Evolutionary conservation across 2,888 invertebrate species (phyloP).

Genomic region (Euzetes globulus): DNA sequence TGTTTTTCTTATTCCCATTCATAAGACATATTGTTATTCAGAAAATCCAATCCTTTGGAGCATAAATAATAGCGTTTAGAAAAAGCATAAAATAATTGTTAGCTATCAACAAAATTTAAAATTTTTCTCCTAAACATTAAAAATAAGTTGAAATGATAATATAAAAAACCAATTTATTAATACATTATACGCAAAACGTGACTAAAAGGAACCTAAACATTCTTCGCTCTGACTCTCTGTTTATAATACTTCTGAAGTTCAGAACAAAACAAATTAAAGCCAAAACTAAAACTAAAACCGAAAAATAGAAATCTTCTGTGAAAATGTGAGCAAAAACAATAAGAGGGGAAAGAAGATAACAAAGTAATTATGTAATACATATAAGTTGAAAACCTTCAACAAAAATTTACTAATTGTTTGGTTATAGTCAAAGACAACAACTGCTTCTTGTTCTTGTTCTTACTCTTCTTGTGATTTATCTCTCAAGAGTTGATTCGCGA

Average conservation of each 20-base stretch:
- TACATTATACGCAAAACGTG: background rate
- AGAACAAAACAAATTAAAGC: too few relatives aligned
- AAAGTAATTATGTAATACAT: too few relatives aligned
- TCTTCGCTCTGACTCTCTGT: too few relatives aligned
- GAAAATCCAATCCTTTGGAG: background rate
- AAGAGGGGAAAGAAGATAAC: too few relatives aligned
- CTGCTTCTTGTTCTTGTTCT: background rate
- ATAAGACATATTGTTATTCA: background rate
- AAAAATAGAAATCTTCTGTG: too few relatives aligned
- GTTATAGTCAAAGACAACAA: too few relatives aligned
- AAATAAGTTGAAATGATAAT: background rate
- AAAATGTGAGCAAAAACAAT: too few relatives aligned
- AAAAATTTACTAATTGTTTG: conserved; percentile 3
- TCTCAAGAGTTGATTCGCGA: background rate
- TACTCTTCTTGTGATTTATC: background rate
- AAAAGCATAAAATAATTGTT: background rate
- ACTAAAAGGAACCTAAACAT: background rate
- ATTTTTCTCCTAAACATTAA: background rate
- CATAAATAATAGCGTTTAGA: background rate
- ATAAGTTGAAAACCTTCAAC: too few relatives aligned
- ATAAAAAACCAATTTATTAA: background rate
- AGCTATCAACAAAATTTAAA: conserved; percentile 1
- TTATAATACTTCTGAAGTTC: too few relatives aligned
- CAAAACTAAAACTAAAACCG: too few relatives aligned
- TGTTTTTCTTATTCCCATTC: background rate